Percentiles rank a stretch among this genome's conserved stretches.
Evolutionary conservation across 53 echinoderm and acorn worm genomes (phyloP).

Genomic region (Apostichopus leukothele): DNA sequence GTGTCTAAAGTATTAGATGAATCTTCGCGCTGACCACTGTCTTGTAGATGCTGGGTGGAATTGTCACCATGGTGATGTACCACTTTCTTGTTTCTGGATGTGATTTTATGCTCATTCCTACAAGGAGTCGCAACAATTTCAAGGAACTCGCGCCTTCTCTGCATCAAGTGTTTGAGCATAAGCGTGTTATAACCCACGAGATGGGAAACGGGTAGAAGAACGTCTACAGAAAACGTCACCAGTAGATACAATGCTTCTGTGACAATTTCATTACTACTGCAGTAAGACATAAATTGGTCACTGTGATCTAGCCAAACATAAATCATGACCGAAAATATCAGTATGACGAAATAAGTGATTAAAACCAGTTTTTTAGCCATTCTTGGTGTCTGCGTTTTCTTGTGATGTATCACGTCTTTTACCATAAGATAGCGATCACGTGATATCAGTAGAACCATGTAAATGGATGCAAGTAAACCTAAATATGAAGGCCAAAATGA

Average conservation of each 20-base stretch:
- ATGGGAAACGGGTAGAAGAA: background rate
- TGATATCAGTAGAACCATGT: conserved; percentile 16
- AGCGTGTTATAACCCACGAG: conserved; percentile 8
- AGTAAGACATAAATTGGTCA: background rate
- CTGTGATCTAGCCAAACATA: background rate
- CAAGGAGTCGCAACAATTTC: background rate
- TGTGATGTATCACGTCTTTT: conserved; percentile 20
- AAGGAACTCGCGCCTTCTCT: background rate
- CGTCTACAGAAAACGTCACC: background rate
- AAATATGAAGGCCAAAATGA: background rate
- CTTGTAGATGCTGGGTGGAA: too few species aligned
- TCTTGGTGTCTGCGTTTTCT: conserved; percentile 4
- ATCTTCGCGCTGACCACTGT: too few species aligned
- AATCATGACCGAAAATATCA: background rate
- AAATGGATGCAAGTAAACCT: background rate
- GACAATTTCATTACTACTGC: background rate
- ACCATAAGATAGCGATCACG: conserved; percentile 22
- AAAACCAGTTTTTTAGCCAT: background rate
- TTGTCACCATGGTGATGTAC: too few species aligned
- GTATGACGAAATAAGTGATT: background rate
- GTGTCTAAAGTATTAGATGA: too few species aligned
- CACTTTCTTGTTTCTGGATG: too few species aligned
- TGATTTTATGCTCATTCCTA: too few species aligned
- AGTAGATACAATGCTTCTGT: background rate
- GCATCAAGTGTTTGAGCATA: background rate